Evolutionary conservation across 37 sponge, comb jelly and placozoan genomes (phyloP), one percentile per base, ranked within the genome.

Genomic region (Spongilla lacustris): DNA sequence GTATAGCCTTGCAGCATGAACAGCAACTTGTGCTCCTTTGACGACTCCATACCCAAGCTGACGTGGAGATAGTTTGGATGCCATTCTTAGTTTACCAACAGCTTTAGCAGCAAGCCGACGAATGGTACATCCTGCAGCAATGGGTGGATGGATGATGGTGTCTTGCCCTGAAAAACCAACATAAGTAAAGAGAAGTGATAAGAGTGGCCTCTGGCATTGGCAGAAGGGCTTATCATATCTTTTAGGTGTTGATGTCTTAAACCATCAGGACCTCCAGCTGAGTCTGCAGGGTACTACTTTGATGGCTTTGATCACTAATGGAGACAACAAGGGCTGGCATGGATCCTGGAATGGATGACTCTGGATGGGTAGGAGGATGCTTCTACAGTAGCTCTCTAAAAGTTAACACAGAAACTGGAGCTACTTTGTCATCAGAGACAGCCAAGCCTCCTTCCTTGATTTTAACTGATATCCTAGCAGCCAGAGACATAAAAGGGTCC

Each of bases 181-280:
- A 35, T 79, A 24, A 50, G 36, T 24, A 89, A 83, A 89, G 82
- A n/a, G 80, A 37, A 23, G 67, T 22, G 25, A 89, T 26, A 11
- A 89, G 74, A 11, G 32, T 25, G n/a, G 28, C 67, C 84, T 26
- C 84, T 74, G 4, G 31, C 89, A 50, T 33, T 73, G 3, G 84
- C 83, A 0, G 36, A 33, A 9, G 29, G 4, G 6, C 66, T 34
- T 29, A 36, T 73, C 79, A 83, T 11, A 25, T 88, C 89, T 31
- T 72, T 27, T 17, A 88, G 89, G 35, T 88, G 89, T 73, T 84
- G 84, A 30, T 79, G 89, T 5, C 71, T 68, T 4, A 88, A 34
- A 2, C 83, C 78, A 88, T 81, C 83, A 67, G 88, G 83, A 28
- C 88, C 88, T 1, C 82, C 83, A 35, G 83, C 83, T 9, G 89